A percentile compares a stretch with the other conserved stretches of the same genome.
phyloP scores from a whole-genome alignment of 2,888 invertebrate genomes.

The Bombylius discolor region DNA sequence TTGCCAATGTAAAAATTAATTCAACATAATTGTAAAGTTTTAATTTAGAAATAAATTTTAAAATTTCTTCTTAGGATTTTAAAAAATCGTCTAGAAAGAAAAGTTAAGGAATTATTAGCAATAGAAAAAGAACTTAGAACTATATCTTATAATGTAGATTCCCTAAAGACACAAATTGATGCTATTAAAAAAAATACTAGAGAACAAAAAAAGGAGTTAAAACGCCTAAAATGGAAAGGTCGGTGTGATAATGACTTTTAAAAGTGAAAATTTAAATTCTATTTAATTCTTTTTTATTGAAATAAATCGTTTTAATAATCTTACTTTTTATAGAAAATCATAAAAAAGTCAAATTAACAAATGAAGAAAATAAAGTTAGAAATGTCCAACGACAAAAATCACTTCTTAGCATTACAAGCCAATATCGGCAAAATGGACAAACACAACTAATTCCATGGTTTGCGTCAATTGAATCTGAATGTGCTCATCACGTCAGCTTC shows the following conservation, averaged over 20 bases:
- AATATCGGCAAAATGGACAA: not conserved
- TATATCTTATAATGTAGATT: constrained; percentile 14
- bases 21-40: not conserved
- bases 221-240: constrained; percentile 10
- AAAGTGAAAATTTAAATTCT: no score
- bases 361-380: no score
- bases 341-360: no score
- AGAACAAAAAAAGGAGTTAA: constrained; percentile 7
- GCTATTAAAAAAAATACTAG: constrained; percentile 9
- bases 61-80: constrained; percentile 3
- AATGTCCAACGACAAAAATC: no score
- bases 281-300: no score
- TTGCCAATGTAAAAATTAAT: not conserved
- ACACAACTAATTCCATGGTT: not conserved
- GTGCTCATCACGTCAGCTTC: no score
- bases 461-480: not conserved
- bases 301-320: no score
- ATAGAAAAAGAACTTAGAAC: constrained; percentile 26
- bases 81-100: constrained; percentile 2
- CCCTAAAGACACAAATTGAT: constrained; percentile 9
- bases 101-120: constrained; percentile 23
- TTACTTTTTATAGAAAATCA: no score
- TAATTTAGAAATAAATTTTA: not conserved
- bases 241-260: no score
- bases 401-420: not conserved